Evolutionary conservation across 1,140 invertebrate species (phyloP).

Genomic region (Drosophila gunungcola): DNA sequence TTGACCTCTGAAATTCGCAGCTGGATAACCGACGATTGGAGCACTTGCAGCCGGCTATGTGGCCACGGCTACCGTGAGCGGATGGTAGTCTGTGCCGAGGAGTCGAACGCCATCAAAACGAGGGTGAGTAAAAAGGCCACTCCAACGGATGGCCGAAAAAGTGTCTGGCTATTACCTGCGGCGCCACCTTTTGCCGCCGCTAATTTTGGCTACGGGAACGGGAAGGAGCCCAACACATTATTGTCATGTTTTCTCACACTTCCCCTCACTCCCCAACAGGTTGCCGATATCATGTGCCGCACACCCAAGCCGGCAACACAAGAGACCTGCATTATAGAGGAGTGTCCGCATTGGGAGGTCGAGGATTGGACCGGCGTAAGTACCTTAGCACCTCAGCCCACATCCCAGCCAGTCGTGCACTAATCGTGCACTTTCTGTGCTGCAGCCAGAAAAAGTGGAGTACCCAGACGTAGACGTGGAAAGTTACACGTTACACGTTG

Average conservation of each 20-base stretch:
- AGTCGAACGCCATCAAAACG: slow-evolving; percentile 88
- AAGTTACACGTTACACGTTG: slow-evolving; percentile 25
- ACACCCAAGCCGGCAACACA: slow-evolving; percentile 90
- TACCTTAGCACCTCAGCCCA: slow-evolving; percentile 41
- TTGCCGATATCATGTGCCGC: slow-evolving; percentile 91
- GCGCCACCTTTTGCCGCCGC: slow-evolving; percentile 43
- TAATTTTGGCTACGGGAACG: slow-evolving; percentile 56
- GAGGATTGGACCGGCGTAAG: slow-evolving; percentile 95
- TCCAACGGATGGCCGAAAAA: slow-evolving; percentile 39
- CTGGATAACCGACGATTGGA: slow-evolving; percentile 96
- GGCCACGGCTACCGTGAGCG: slow-evolving; percentile 91
- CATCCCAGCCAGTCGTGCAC: slow-evolving; percentile 59
- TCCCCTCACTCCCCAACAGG: slow-evolving; percentile 83
- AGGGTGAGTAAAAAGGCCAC: slow-evolving; percentile 86
- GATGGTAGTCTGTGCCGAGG: slow-evolving; percentile 92
- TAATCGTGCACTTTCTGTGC: slow-evolving; percentile 67
- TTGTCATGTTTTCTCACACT: slow-evolving; percentile 65
- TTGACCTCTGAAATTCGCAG: slow-evolving; percentile 85
- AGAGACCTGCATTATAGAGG: slow-evolving; percentile 92
- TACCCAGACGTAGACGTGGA: slow-evolving; percentile 20
- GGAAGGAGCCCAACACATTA: slow-evolving; percentile 44
- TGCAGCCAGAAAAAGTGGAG: slow-evolving; percentile 36
- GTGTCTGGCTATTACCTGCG: slow-evolving; percentile 50
- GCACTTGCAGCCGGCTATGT: slow-evolving; percentile 92
- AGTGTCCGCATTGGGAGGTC: slow-evolving; percentile 93